Evolutionary conservation across 2,113 vertebrate genomes (phyloP), one percentile per base, ranked within the genome.

Genomic region (Larimichthys polyactis): DNA sequence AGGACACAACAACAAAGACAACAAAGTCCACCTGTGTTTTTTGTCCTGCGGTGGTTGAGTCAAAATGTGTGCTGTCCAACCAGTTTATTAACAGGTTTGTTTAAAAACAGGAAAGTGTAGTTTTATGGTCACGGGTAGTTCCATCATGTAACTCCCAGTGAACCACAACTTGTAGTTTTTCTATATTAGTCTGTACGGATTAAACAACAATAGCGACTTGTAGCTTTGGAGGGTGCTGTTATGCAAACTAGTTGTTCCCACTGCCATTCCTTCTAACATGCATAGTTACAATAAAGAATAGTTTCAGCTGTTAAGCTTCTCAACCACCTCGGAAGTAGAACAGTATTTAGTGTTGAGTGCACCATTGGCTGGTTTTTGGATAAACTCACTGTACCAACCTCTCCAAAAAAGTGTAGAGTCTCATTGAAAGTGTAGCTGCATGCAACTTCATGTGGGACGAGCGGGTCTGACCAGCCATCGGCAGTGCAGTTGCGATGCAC

Each of bases 401-500:
- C 89, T 70, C 16, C 78, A 1, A 88, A 71, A 19, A 91, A 87
- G 29, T 71, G 75, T 14, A 94, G 78, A 0, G 95, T 95, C 63
- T 96, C 94, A 1, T 96, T 97, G 83, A 96, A 89, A 0, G 94
- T 90, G 79, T 96, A 92, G 48, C 95, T 95, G 55, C 98, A 99
- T 40, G 97, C 96, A 0, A 96, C 90, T 67, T 96, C 95, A 0
- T 96, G 94, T 55, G 94, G 95, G 0, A 96, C 92, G 22, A 96
- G 97, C 0, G 90, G 87, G 4, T 96, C 95, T 4, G 97, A 96
- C 97, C 98, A 99, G 78, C 97, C 97, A 0, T 81, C 72, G 0
- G 71, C 90, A 0, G 97, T 97, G 84, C 97, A 99, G 91, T 97
- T 99, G 46, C 97, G 95, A 81, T 95, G 93, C 54, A 98, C 92